These are phyloP conservation scores for Axea sp. DNA, from an alignment of 2,888 invertebrate genomes.

Conservation along the genomic window DNA sequence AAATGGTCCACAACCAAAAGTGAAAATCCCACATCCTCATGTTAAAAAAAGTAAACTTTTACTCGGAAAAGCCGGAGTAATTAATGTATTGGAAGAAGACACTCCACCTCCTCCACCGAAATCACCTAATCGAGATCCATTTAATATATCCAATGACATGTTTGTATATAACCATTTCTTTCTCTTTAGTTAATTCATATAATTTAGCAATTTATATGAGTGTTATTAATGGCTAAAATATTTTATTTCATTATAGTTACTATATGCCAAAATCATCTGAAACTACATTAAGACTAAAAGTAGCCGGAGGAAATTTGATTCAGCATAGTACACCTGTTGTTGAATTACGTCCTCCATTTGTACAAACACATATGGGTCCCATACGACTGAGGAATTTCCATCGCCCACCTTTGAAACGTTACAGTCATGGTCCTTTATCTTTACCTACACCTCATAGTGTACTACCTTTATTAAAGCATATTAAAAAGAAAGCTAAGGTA, in stretches of 20 bases:
- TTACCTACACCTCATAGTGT: constrained; percentile 89
- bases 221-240: too few species aligned
- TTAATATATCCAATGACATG: constrained; percentile 99
- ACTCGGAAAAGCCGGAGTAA: constrained; percentile 96
- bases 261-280: constrained; percentile 95
- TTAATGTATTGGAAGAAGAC: constrained; percentile 95
- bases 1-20: constrained; percentile 89
- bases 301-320: constrained; percentile 94
- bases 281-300: constrained; percentile 88
- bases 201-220: too few species aligned
- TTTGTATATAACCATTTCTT: constrained; percentile 79
- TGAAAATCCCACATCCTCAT: constrained; percentile 95
- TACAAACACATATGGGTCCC: constrained; percentile 95
- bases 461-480: constrained; percentile 92
- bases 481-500: constrained; percentile 93
- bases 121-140: constrained; percentile 95
- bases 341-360: constrained; percentile 95
- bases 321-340: constrained; percentile 99
- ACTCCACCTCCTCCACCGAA: constrained; percentile 95
- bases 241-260: constrained; percentile 78
- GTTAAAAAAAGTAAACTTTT: constrained; percentile 96
- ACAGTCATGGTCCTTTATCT: constrained; percentile 89
- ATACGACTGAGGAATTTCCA: constrained; percentile 95
- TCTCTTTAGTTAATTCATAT: too few species aligned
- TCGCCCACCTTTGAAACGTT: constrained; percentile 92